Conservation (phyloP, 1,140 invertebrate genomes). For the Drosophila grimshawi region DNA sequence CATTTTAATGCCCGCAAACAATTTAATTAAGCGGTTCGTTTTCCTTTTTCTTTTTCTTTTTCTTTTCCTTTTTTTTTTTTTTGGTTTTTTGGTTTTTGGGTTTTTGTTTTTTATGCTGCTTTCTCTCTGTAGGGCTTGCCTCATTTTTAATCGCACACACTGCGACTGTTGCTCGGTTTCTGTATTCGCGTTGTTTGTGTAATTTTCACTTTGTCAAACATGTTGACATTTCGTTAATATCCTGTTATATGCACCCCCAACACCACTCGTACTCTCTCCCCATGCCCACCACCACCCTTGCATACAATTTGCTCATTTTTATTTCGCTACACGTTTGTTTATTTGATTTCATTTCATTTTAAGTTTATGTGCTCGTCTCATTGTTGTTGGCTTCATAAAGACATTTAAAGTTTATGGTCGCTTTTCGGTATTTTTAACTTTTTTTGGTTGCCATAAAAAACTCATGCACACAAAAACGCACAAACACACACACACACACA, state of each 20-base stretch:
- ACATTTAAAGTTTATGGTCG: slow-evolving; percentile 75
- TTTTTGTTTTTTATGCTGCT: slow-evolving; percentile 32
- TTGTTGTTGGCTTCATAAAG: slow-evolving; percentile 69
- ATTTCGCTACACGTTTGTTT: slow-evolving; percentile 68
- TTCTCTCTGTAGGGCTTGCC: slow-evolving; percentile 8
- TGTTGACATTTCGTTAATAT: slow-evolving; percentile 79
- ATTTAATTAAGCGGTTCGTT: slow-evolving; percentile 79
- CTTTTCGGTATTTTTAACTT: slow-evolving; percentile 64
- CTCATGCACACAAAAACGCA: slow-evolving; percentile 3
- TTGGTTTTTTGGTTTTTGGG: slow-evolving; percentile 19
- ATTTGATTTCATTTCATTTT: slow-evolving; percentile 74
- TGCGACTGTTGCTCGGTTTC: slow-evolving; percentile 26
- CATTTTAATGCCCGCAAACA: slow-evolving; percentile 81
- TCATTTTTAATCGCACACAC: slow-evolving; percentile 38
- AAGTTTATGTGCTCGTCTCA: slow-evolving; percentile 59
- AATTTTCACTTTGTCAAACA: slow-evolving; percentile 76
- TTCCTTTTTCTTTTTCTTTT: slow-evolving; percentile 37
- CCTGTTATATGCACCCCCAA: slow-evolving; percentile 52
- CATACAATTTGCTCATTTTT: slow-evolving; percentile 44
- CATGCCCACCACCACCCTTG: neutral
- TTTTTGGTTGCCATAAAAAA: slow-evolving; percentile 61
- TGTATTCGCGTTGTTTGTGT: slow-evolving; percentile 41
- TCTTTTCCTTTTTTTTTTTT: slow-evolving; percentile 7
- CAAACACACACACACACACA: slow-evolving; percentile 4
- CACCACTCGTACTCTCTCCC: neutral